Base-by-base conservation (phyloP, 2,797 vertebrate species). In the Eleutherodactylus coqui region DNA sequence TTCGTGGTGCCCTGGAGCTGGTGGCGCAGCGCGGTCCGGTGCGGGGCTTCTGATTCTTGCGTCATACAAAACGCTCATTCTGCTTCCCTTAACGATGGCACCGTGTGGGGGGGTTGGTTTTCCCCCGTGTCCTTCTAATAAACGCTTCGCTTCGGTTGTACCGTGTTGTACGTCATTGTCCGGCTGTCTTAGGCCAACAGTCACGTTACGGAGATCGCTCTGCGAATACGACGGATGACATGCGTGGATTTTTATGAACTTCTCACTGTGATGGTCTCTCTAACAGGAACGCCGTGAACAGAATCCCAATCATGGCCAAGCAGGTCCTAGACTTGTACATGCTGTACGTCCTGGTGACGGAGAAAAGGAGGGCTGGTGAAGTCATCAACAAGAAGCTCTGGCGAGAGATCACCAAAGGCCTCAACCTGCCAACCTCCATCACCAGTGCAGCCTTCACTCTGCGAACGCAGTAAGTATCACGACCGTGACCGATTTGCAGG, bases 321-420 rank as follows among this genome's bases (percentile, higher is more conserved):
- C 98, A 99, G 91, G 97, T 99, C 85, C 93, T 99, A 82, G 98
- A 99, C 90, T 95, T 99, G 79, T 98, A 97, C 92, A 98, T 98
- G 96, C 94, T 99, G 67, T 99, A 99, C 85, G 95, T 96, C 87
- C 94, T 99, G 92, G 98, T 99, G 92, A 99, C 97, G 0, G 98
- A 99, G 92, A 99, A n/a, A 99, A 90, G 98, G 97, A 0, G 98
- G 98, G 78, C 94, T 99, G 87, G 98, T 99, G 97, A 99, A 90
- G 97, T 99, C 85, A 99, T 99, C 94, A 99, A 99, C 94, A 99
- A 98, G 94, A 99, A 99, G 88, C 94, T 99, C 75, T 99, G 98
- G 98, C 93, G 98, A 3, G 98, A 99, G 92, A 97, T 99, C 94
- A 99, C 98, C 90, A 99, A 99, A 89, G 98, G 97, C 75, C 95